A percentile compares a stretch with the other conserved stretches of the same genome.
These are phyloP conservation scores for Nemotelus pantherinus DNA, from an alignment of 2,888 invertebrate species.

Conservation along the genomic window DNA sequence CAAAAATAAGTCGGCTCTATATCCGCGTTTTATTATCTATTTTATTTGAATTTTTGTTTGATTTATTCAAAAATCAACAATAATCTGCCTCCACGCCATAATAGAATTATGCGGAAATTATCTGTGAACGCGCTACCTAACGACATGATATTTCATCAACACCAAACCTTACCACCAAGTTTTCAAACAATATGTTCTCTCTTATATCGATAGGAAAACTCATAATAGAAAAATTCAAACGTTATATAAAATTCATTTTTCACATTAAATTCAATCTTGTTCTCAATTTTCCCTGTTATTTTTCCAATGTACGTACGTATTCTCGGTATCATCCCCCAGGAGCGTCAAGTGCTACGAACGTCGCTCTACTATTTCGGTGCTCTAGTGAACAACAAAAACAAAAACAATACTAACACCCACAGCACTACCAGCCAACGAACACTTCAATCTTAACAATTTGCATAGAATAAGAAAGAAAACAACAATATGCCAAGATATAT, in stretches of 20 bases:
- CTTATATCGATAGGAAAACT: not conserved
- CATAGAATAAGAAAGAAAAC: slow-evolving; percentile 29
- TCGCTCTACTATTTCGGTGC: slow-evolving; percentile 1
- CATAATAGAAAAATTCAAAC: slow-evolving; percentile 24
- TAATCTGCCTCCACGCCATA: no score
- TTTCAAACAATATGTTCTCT: no score
- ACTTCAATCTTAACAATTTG: slow-evolving; percentile 27
- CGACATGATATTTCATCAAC: no score
- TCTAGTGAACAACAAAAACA: not conserved
- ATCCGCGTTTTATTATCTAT: no score
- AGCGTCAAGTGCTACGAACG: slow-evolving; percentile 27
- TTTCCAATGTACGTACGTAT: not conserved
- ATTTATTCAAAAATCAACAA: no score
- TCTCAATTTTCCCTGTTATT: slow-evolving; percentile 46
- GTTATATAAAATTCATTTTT: slow-evolving; percentile 44
- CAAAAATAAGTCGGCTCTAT: no score
- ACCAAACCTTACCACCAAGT: no score
- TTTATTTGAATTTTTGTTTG: no score
- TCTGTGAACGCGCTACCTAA: no score
- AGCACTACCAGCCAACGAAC: not conserved
- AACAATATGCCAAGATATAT: slow-evolving; percentile 15
- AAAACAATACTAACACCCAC: no score
- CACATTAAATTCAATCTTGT: slow-evolving; percentile 48
- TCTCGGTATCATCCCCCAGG: not conserved
- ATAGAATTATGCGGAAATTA: no score